A percentile compares a stretch with the other conserved stretches of the same genome.
Evolutionary conservation across 2,797 vertebrate genomes (phyloP).

Genomic region (Ficedula albicollis): DNA sequence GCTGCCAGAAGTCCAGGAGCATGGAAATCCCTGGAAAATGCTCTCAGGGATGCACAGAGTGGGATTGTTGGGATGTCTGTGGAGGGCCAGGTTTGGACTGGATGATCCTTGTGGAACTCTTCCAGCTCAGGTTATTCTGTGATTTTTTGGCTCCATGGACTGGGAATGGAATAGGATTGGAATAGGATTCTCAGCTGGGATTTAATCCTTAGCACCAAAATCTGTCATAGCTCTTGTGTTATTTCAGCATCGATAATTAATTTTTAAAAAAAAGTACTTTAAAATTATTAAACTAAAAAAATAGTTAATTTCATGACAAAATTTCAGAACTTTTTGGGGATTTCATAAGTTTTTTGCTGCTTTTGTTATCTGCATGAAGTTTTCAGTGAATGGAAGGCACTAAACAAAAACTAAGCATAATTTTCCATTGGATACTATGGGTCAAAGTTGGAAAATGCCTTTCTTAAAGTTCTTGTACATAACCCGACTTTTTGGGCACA

Average conservation of each 20-base stretch:
- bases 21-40: not conserved
- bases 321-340: not conserved
- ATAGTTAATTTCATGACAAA: fast-evolving
- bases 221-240: not conserved
- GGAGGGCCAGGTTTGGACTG: too few species aligned
- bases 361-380: not conserved
- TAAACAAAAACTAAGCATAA: not conserved
- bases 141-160: not conserved
- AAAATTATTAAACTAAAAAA: not conserved
- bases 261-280: not conserved
- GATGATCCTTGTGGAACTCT: not conserved
- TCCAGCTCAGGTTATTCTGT: not conserved
- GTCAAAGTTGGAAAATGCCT: fast-evolving
- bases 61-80: too few species aligned
- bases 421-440: not conserved
- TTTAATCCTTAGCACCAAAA: not conserved
- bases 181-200: not conserved
- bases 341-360: fast-evolving
- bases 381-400: not conserved
- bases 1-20: not conserved
- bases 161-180: too few species aligned
- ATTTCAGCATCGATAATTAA: not conserved
- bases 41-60: not conserved
- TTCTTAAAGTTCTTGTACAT: not conserved
- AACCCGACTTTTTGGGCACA: not conserved